Evolutionary conservation across 1,140 invertebrate genomes (phyloP).

Genomic region (Sycobia sp.): DNA sequence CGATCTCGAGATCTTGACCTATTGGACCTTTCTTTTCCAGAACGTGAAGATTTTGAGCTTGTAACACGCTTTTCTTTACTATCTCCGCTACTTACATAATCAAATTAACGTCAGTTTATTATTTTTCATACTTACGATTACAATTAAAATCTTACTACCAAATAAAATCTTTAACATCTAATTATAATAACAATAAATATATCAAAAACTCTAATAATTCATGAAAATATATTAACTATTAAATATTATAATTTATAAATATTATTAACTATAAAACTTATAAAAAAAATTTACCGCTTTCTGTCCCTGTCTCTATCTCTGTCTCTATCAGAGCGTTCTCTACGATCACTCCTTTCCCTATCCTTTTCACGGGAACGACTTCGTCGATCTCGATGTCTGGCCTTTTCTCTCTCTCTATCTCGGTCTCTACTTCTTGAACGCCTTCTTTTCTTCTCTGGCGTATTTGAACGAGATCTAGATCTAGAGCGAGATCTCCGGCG

Average conservation of each 20-base stretch:
- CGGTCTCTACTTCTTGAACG: constrained; percentile 68
- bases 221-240: background rate
- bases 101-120: constrained; percentile 44
- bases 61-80: constrained; percentile 62
- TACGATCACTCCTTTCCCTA: constrained; percentile 59
- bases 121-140: background rate
- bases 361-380: constrained; percentile 45
- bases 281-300: constrained; percentile 40
- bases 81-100: constrained; percentile 55
- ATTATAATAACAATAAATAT: background rate
- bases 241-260: no score
- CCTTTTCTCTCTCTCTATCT: constrained; percentile 47
- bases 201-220: no score
- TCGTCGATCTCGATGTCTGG: constrained; percentile 41
- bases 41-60: constrained; percentile 59
- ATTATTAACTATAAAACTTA: background rate
- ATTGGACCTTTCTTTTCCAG: constrained; percentile 56
- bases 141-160: constrained; percentile 3
- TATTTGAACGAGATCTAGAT: constrained; percentile 61
- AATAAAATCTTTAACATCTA: background rate
- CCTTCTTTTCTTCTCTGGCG: constrained; percentile 67
- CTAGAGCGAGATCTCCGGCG: constrained; percentile 54
- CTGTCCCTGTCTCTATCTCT: constrained; percentile 54
- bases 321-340: constrained; percentile 57
- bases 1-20: constrained; percentile 57